Percentiles rank a stretch among this genome's conserved stretches.
Conservation (phyloP, 92 coral and sea anemone species). For the Siderastrea siderea region DNA sequence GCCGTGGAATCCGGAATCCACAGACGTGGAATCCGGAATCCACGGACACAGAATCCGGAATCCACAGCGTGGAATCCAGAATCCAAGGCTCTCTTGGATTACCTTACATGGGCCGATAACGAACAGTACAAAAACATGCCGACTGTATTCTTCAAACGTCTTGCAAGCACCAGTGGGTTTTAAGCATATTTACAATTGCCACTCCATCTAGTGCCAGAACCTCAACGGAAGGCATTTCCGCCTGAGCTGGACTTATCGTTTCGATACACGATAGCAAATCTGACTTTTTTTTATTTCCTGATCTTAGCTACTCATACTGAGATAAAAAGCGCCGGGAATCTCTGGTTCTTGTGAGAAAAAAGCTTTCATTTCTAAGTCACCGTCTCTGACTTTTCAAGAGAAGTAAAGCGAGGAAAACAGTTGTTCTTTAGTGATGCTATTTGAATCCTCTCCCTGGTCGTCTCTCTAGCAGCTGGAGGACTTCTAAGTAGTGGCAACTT, state of each 20-base stretch:
- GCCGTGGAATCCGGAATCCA: no score
- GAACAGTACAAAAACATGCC: neutral
- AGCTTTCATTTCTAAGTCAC: no score
- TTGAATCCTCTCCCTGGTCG: no score
- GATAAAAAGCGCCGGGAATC: neutral
- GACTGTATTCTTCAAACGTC: slow-evolving; percentile 68
- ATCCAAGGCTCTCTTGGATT: no score
- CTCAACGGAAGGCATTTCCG: slow-evolving; percentile 45
- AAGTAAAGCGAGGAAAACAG: no score
- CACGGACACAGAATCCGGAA: no score
- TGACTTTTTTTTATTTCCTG: slow-evolving; percentile 48
- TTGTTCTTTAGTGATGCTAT: no score
- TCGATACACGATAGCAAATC: slow-evolving; percentile 56
- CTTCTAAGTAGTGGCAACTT: slow-evolving; percentile 8
- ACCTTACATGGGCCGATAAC: no score
- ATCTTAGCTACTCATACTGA: slow-evolving; percentile 49
- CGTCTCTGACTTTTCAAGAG: no score
- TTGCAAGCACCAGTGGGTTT: neutral
- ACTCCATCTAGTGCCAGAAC: slow-evolving; percentile 41
- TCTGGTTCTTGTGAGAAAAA: slow-evolving; percentile 65
- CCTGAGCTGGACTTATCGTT: slow-evolving; percentile 37
- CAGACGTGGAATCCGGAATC: no score
- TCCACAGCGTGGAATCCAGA: no score
- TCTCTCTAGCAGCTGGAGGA: no score
- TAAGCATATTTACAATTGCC: slow-evolving; percentile 13